These are phyloP conservation scores for Thermophis baileyi DNA, from an alignment of 2,113 vertebrate genomes.

Conservation along the genomic window DNA sequence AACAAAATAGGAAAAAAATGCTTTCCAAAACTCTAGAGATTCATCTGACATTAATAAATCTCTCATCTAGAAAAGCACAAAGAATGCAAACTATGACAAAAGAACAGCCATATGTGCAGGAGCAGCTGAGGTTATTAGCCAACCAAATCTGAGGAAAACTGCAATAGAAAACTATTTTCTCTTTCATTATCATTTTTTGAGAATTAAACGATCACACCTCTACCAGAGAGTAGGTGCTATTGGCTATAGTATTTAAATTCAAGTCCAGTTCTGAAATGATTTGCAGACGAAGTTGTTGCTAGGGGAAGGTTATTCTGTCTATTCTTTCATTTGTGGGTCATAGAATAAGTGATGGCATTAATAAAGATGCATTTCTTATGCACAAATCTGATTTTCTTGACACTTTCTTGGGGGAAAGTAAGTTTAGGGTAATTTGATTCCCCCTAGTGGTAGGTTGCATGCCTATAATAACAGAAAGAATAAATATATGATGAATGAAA, in stretches of 20 bases:
- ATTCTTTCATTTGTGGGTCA: background rate
- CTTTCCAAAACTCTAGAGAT: background rate
- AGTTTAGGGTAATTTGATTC: background rate
- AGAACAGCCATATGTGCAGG: background rate
- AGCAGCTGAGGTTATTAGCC: conserved; percentile 13
- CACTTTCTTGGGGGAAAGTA: background rate
- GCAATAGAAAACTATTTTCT: background rate
- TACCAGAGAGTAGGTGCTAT: background rate
- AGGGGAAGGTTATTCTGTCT: background rate
- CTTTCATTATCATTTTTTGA: background rate
- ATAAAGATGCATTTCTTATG: background rate
- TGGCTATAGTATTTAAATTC: background rate
- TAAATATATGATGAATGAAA: background rate
- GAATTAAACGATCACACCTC: background rate
- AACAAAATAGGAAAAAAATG: background rate
- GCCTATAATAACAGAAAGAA: background rate
- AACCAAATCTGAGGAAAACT: background rate
- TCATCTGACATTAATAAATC: background rate
- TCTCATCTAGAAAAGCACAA: background rate
- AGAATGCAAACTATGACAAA: conserved; percentile 10
- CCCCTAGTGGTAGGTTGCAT: conserved; percentile 11
- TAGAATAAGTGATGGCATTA: background rate
- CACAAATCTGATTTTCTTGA: background rate
- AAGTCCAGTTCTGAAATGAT: background rate
- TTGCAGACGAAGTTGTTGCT: background rate